phyloP scores from a whole-genome alignment of 2,888 invertebrate species.

The Dione vanillae region DNA sequence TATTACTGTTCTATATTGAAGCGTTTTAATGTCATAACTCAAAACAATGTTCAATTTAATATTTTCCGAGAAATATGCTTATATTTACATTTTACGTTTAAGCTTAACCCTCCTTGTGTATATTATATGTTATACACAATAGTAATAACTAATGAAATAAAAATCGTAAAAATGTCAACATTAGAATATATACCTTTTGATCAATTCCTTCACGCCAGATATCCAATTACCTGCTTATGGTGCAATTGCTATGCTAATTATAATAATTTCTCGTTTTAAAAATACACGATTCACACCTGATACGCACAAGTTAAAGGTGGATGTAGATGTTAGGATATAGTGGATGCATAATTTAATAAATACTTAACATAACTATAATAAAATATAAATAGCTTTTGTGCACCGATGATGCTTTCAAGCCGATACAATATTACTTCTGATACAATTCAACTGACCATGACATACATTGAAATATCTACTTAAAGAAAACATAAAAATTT shows the following conservation, averaged over 20 bases:
- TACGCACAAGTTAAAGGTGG: not conserved
- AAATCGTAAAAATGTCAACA: not conserved
- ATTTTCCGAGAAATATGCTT: too few species aligned
- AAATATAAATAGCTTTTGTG: slow-evolving; percentile 12
- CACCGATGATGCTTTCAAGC: not conserved
- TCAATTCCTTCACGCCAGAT: not conserved
- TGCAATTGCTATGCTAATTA: not conserved
- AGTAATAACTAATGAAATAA: not conserved
- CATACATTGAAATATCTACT: not conserved
- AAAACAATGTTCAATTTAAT: too few species aligned
- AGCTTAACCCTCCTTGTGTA: too few species aligned
- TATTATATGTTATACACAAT: too few species aligned
- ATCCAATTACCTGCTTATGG: not conserved
- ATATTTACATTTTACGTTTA: too few species aligned
- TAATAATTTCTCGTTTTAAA: not conserved
- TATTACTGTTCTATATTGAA: too few species aligned
- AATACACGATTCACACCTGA: slow-evolving; percentile 12
- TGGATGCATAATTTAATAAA: not conserved
- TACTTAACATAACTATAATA: not conserved
- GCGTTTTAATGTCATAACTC: too few species aligned
- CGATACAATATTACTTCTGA: not conserved
- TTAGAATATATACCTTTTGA: not conserved
- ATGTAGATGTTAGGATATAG: not conserved
- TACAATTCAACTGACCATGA: slow-evolving; percentile 4
- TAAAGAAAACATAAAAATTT: too few species aligned